Evolutionary conservation across 2,888 invertebrate genomes (phyloP).

Genomic region (Mylabris sibirica): DNA sequence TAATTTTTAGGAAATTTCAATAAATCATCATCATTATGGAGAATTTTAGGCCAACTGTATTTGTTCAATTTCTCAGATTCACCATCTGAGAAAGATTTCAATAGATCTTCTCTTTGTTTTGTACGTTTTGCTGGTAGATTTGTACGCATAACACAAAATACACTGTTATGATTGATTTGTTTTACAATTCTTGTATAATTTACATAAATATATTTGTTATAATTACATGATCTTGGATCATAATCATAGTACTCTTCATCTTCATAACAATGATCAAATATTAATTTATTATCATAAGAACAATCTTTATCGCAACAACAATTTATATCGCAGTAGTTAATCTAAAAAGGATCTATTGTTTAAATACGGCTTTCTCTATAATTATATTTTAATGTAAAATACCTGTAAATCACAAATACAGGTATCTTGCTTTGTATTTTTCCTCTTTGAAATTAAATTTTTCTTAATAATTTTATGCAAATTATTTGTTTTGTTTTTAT

Average conservation of each 20-base stretch:
- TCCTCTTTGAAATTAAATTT: constrained; percentile 27
- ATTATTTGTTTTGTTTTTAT: constrained; percentile 18
- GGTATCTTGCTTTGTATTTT: constrained; percentile 51
- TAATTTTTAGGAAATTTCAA: constrained; percentile 36
- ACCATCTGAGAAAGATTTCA: constrained; percentile 41
- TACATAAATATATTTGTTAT: constrained; percentile 63
- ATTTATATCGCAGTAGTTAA: constrained; percentile 77
- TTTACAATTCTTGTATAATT: constrained; percentile 64
- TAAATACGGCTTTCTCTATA: constrained; percentile 18
- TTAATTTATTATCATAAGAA: constrained; percentile 64
- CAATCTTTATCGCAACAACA: constrained; percentile 88
- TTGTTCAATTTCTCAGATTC: constrained; percentile 34
- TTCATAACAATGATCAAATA: constrained; percentile 69
- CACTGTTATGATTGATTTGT: constrained; percentile 59
- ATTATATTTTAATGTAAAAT: constrained; percentile 35
- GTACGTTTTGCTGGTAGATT: constrained; percentile 63
- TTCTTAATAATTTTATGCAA: constrained; percentile 27
- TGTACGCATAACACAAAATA: constrained; percentile 69
- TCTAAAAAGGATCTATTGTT: constrained; percentile 57
- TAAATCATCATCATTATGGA: neutral
- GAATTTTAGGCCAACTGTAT: constrained; percentile 27
- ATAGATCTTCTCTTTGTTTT: constrained; percentile 50
- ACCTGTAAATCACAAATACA: constrained; percentile 69
- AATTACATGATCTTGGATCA: constrained; percentile 63
- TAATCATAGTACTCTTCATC: constrained; percentile 56